phyloP scores from a whole-genome alignment of 2,888 invertebrate species.

The Athetis lepigone region DNA sequence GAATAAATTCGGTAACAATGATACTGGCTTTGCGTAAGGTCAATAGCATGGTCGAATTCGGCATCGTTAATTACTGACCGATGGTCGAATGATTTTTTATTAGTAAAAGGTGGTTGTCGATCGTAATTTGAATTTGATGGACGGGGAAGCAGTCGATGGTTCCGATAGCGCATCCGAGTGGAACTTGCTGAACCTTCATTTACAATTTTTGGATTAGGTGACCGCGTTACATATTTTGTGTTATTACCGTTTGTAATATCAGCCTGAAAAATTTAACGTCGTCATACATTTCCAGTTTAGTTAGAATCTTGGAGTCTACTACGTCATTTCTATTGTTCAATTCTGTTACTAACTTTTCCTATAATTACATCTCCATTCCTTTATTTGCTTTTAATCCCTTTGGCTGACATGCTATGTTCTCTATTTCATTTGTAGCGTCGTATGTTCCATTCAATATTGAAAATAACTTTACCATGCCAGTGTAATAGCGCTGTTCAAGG shows the following conservation, averaged over 20 bases:
- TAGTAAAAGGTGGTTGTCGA: slow-evolving; percentile 67
- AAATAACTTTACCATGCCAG: not conserved
- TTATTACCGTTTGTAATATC: slow-evolving; percentile 3
- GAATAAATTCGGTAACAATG: slow-evolving; percentile 76
- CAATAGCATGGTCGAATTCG: slow-evolving; percentile 87
- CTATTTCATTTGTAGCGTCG: not conserved
- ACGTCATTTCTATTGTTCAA: too few relatives aligned
- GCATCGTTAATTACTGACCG: slow-evolving; percentile 84
- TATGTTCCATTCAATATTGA: not conserved
- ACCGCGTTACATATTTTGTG: slow-evolving; percentile 14
- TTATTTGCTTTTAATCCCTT: not conserved
- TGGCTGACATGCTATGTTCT: not conserved
- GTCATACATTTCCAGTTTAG: not conserved
- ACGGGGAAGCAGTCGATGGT: slow-evolving; percentile 57
- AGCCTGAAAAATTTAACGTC: not conserved
- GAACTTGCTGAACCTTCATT: slow-evolving; percentile 46
- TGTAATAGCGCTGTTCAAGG: slow-evolving; percentile 13
- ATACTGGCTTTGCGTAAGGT: slow-evolving; percentile 77
- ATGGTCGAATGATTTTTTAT: slow-evolving; percentile 72
- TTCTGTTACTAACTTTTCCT: too few relatives aligned
- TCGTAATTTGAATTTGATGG: slow-evolving; percentile 66
- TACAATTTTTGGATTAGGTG: slow-evolving; percentile 40
- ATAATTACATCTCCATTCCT: too few relatives aligned
- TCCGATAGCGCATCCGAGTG: slow-evolving; percentile 56
- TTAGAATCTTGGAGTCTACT: not conserved